Evolutionary conservation across 2,888 invertebrate species (phyloP), one percentile per base, ranked within the genome.

Genomic region (Cyaniris semiargus): DNA sequence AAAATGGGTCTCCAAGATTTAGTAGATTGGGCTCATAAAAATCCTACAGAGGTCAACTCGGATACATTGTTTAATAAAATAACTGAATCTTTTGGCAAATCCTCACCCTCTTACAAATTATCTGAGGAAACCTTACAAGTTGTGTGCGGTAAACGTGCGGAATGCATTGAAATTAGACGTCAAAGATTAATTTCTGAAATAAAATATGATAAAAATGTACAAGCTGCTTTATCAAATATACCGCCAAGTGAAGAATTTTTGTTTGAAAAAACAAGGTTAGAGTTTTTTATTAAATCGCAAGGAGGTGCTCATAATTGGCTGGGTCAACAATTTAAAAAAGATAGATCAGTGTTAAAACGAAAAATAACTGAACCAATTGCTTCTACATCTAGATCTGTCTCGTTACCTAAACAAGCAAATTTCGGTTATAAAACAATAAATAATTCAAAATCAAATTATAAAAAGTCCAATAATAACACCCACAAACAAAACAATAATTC

Each of bases 121-220:
- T 38, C 38, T 10, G 38, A 38, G 38, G 27, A 70, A 21, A 27
- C 27, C 13, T 27, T 70, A 23, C 70, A 70, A 70, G 70, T 70
- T 23, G 23, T 70, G 15, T 70, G 70, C 23, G 70, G 70, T 6
- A 70, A 70, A 27, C 23, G 70, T 23, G 70, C 53, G 38, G 58
- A 58, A n/a, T 58, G 58, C 58, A 58, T 58, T n/a, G 58, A 58
- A 58, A n/a, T 58, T 21, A 58, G 21, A 21, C 58, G 58, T 21
- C 58, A 58, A 15, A 66, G 27, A 27, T 31, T 66, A 27, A 66
- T n/a, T 38, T n/a, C 18, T 48, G 5, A 77, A 13, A 48, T 77
- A 23, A 13, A n/a, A n/a, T n/a, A 53, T 13, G 48, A 66, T 75
- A 76, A 34, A 34, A 44, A 23, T 48, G 31, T 70, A 34, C 66